phyloP scores from a whole-genome alignment of 1,140 invertebrate genomes.

The Lucilia cuprina region DNA sequence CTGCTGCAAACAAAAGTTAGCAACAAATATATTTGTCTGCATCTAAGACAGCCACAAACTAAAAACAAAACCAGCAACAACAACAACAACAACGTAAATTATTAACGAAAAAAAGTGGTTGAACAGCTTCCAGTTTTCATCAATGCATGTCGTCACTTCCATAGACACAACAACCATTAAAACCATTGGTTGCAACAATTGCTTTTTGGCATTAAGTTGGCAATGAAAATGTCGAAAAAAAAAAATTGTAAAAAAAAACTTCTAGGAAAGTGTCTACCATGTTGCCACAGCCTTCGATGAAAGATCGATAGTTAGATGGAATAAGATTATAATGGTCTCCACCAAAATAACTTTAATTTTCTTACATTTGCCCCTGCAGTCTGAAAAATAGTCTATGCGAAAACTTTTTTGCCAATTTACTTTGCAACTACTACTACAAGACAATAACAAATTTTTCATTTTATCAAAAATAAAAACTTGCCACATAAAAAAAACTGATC shows the following conservation, averaged over 20 bases:
- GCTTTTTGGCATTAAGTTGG: neutral
- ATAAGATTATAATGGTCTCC: neutral
- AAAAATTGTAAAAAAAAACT: neutral
- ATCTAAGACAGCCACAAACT: constrained; percentile 14
- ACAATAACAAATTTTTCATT: neutral
- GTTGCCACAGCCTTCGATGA: neutral
- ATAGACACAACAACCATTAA: neutral
- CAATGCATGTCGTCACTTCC: constrained; percentile 28
- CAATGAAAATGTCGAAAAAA: constrained; percentile 9
- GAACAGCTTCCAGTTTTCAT: constrained; percentile 41
- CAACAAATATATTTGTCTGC: constrained; percentile 27
- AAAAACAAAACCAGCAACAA: neutral
- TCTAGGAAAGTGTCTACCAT: neutral
- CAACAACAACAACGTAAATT: neutral
- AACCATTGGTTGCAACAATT: neutral
- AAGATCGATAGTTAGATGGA: neutral
- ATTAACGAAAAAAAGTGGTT: constrained; percentile 35
- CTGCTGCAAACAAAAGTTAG: neutral
- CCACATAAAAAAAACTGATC: neutral
- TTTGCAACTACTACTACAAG: neutral
- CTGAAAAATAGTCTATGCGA: neutral
- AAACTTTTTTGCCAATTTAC: neutral
- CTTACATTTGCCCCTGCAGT: neutral
- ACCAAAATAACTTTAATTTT: constrained; percentile 6
- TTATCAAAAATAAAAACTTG: neutral